Conservation (phyloP, 2,888 invertebrate genomes). For the Augochlorella aurata region DNA sequence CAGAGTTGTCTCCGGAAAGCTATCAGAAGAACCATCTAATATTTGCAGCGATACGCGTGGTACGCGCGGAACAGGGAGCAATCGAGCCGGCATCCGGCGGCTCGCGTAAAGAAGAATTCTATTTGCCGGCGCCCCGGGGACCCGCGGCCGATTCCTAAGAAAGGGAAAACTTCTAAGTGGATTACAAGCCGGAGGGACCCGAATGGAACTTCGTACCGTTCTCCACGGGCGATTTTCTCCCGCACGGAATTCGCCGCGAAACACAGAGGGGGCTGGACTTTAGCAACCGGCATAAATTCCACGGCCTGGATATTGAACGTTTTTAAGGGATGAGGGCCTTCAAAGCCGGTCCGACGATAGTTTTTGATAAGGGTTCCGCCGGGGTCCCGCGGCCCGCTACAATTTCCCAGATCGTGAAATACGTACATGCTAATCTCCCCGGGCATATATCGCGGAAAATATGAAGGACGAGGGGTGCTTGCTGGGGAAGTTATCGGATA, state of each 20-base stretch:
- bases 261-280: background rate
- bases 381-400: background rate
- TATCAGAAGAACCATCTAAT: slow-evolving; percentile 42
- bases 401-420: background rate
- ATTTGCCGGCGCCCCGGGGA: slow-evolving; percentile 17
- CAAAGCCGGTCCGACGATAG: background rate
- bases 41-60: slow-evolving; percentile 27
- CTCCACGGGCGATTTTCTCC: background rate
- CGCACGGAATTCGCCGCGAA: background rate
- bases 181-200: slow-evolving; percentile 25
- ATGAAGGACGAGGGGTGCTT: background rate
- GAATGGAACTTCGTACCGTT: slow-evolving; percentile 30
- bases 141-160: slow-evolving; percentile 24
- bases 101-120: slow-evolving; percentile 35
- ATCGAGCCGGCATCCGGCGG: background rate
- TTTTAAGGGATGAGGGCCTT: background rate
- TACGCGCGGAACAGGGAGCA: background rate
- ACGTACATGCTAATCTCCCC: background rate
- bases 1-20: slow-evolving; percentile 30
- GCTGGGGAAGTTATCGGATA: background rate
- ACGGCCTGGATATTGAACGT: slow-evolving; percentile 42
- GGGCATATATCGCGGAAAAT: background rate
- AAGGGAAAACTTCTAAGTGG: slow-evolving; percentile 48
- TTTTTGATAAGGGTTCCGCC: slow-evolving; percentile 5
- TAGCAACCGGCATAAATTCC: slow-evolving; percentile 39